Conservation (phyloP, 2,888 invertebrate species). For the Glomeris marginata region DNA sequence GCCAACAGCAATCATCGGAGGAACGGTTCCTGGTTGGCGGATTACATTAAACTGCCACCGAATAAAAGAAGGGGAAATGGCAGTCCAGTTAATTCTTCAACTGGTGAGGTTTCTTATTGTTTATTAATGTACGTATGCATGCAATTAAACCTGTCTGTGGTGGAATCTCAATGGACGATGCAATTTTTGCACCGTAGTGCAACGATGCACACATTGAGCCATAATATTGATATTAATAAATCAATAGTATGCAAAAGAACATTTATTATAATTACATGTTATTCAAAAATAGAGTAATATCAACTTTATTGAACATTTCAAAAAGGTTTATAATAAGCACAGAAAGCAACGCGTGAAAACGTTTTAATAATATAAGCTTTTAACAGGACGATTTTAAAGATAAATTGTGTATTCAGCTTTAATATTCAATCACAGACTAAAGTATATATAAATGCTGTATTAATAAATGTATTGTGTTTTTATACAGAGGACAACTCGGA, state of each 20-base stretch:
- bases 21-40: constrained; percentile 24
- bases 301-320: not conserved
- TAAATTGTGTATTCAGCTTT: not conserved
- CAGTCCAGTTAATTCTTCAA: constrained; percentile 3
- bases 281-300: not conserved
- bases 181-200: too few species aligned
- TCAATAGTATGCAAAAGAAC: too few species aligned
- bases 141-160: too few species aligned
- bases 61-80: constrained; percentile 11
- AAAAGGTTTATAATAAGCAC: too few species aligned
- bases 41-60: constrained; percentile 19
- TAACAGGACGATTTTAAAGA: too few species aligned
- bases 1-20: constrained; percentile 15
- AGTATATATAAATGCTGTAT: not conserved
- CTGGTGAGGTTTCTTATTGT: constrained; percentile 7
- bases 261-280: too few species aligned
- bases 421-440: not conserved
- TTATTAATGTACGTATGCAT: not conserved
- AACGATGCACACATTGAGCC: too few species aligned
- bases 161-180: too few species aligned
- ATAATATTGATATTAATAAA: too few species aligned
- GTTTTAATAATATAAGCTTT: too few species aligned
- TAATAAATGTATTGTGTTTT: not conserved
- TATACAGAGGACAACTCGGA: constrained; percentile 19
- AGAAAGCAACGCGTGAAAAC: too few species aligned